Conservation (phyloP, 2,797 vertebrate genomes). For the Halcyon chelicuti region DNA sequence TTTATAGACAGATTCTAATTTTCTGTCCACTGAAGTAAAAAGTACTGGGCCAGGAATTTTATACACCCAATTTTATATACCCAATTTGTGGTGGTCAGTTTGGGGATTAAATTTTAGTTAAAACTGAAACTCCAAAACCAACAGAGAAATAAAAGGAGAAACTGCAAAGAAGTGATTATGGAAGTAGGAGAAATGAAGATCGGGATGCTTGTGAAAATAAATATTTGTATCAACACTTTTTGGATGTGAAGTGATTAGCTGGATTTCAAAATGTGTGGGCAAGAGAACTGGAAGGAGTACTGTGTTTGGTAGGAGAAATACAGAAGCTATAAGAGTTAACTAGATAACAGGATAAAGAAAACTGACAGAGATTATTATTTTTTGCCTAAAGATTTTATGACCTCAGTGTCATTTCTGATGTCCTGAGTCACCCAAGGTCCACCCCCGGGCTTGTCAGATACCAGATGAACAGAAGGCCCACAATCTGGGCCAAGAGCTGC, state of each 20-base stretch:
- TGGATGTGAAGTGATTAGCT: not conserved
- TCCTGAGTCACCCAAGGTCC: not conserved
- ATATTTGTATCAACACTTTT: not conserved
- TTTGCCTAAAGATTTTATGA: not conserved
- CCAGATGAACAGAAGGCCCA: not conserved
- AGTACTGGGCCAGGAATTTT: no score
- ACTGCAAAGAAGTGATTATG: not conserved
- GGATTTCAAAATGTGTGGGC: not conserved
- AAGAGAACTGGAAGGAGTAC: not conserved
- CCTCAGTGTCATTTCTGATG: not conserved
- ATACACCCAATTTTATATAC: no score
- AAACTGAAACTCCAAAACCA: no score
- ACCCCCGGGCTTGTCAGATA: not conserved
- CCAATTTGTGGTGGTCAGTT: no score
- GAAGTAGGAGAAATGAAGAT: not conserved
- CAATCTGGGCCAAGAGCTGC: not conserved
- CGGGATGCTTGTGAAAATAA: not conserved
- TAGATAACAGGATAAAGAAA: not conserved
- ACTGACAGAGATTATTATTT: not conserved
- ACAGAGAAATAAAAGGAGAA: no score
- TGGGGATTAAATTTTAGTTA: no score
- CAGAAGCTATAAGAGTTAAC: not conserved
- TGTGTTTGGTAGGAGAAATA: not conserved
- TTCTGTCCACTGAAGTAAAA: no score
- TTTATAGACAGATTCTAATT: no score